Conservation (phyloP, 2,888 invertebrate species). For the Sesia apiformis region DNA sequence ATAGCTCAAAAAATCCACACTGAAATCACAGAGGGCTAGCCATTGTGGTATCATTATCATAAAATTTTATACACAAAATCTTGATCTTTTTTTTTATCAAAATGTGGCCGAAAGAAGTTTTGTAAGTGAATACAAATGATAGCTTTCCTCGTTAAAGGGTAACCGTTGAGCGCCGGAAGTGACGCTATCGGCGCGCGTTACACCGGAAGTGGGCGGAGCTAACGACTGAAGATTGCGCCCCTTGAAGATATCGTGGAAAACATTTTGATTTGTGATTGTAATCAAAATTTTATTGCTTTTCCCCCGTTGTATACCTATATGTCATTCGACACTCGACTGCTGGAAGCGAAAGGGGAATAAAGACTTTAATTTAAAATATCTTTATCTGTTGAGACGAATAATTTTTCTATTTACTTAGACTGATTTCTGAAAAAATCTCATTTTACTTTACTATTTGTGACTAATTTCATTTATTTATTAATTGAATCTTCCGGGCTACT, state of each 20-base stretch:
- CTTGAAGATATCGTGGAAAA: slow-evolving; percentile 15
- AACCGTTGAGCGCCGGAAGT: slow-evolving; percentile 26
- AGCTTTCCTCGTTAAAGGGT: slow-evolving; percentile 34
- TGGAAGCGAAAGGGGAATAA: neutral
- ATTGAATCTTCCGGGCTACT: no score
- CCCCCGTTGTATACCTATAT: neutral
- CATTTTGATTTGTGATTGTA: slow-evolving; percentile 17
- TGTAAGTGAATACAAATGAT: slow-evolving; percentile 40
- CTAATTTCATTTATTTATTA: no score
- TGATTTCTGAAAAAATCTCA: no score
- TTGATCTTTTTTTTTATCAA: neutral
- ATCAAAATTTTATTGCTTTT: slow-evolving; percentile 3
- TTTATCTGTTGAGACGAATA: no score
- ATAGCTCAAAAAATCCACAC: no score
- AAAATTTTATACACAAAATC: no score
- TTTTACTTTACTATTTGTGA: no score
- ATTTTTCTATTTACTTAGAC: no score
- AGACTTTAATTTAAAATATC: no score
- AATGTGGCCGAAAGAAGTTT: slow-evolving; percentile 5
- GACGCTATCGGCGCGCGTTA: slow-evolving; percentile 11
- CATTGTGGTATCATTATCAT: no score
- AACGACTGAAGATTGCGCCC: slow-evolving; percentile 42
- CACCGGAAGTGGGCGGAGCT: slow-evolving; percentile 35
- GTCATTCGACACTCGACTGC: neutral
- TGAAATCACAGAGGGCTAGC: no score